Base-by-base conservation (phyloP, 2,113 vertebrate genomes). In the Actenoides hombroni region DNA sequence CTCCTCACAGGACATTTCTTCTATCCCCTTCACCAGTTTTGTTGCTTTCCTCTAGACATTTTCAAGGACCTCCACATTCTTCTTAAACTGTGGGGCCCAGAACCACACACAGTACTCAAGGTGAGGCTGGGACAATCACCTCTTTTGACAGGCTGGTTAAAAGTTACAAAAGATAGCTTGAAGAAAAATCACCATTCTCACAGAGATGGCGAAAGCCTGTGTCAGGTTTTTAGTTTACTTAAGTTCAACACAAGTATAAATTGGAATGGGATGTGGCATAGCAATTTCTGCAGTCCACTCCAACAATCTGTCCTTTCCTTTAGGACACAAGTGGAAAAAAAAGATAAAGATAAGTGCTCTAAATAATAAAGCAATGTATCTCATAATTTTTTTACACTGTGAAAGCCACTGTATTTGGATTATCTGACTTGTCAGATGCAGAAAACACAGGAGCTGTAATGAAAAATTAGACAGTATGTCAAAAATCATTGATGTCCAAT, bases 51-150 rank as follows among this genome's bases (percentile, higher is more conserved):
- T 78, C 28, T 59, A 28, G 9, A 51, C 11, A 44, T 33, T 25
- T 51, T 26, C 33, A 29, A 46, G 44, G 2, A 64, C 26, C 4
- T 76, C 53, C 3, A 33, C 4, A 39, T 15, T 5, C 10, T 25
- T 44, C 33, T 67, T 48, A 68, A 63, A 28, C 11, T 44, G 2
- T 23, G 14, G 3, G 25, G 13, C 21, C 35, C 31, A 69, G 49
- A 76, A 76, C 21, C 13, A 11, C 23, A 59, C 9, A 44, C 7
- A 11, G 1, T 64, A 59, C 26, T 63, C 35, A 29, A 77, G 16
- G 1, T 42, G 8, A 44, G 10, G 17, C 9, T 1, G 0, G 3
- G 11, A 37, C 20, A 39, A n/a, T 37, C 2, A 16, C 9, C 0
- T 33, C 19, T 78, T 85, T 82, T 54, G 10, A 13, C 6, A 6